Conservation (phyloP, 2,888 invertebrate species). For the Chironomus tentans region DNA sequence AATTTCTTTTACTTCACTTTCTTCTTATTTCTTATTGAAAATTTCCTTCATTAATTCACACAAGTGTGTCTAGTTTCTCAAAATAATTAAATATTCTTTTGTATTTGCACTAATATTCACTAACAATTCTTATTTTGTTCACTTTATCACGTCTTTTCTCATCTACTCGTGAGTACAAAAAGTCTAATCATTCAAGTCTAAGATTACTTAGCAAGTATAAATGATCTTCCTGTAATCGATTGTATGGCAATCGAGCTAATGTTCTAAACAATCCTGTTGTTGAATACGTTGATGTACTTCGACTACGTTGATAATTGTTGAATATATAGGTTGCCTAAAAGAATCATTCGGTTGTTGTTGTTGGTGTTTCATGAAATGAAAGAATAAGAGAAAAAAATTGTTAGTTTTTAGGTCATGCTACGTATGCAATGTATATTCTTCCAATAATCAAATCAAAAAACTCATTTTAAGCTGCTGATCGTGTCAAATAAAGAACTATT, state of each 20-base stretch:
- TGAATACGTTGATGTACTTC: constrained; percentile 12
- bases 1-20: not conserved
- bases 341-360: not conserved
- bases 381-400: not conserved
- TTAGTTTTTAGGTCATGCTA: constrained; percentile 2
- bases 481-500: not conserved
- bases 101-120: not conserved
- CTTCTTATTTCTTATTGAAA: not conserved
- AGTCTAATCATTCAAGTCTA: constrained; percentile 7
- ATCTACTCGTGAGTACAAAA: not conserved
- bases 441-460: not conserved
- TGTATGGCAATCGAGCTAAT: constrained; percentile 12
- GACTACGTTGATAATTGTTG: not conserved
- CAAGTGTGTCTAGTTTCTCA: not conserved
- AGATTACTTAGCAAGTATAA: constrained; percentile 11
- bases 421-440: not conserved
- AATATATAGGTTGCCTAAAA: constrained; percentile 24
- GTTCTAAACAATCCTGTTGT: constrained; percentile 14
- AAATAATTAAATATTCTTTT: not conserved
- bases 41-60: not conserved
- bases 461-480: not conserved
- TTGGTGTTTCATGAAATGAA: not conserved
- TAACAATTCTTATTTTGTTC: not conserved
- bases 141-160: not conserved
- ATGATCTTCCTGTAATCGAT: constrained; percentile 7